Percentiles rank a stretch among this genome's conserved stretches.
phyloP scores from a whole-genome alignment of 1,140 invertebrate species.

The Drosophila sulfurigaster region DNA sequence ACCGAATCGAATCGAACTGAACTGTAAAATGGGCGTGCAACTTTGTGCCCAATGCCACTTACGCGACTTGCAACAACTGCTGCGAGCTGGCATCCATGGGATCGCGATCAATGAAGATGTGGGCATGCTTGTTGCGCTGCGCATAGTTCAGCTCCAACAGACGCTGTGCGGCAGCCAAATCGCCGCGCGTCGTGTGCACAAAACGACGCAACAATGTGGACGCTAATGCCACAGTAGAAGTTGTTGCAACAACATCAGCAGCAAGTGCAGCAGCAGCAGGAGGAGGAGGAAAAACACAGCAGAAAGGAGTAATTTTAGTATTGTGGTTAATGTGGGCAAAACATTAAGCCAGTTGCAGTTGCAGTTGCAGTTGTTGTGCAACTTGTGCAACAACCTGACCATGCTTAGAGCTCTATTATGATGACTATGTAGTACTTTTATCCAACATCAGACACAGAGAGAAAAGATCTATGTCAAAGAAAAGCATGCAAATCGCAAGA shows the following conservation, averaged over 20 bases:
- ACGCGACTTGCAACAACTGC: constrained; percentile 87
- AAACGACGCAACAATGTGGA: constrained; percentile 69
- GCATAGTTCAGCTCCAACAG: constrained; percentile 89
- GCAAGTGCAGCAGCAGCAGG: background rate
- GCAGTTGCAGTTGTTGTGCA: constrained; percentile 36
- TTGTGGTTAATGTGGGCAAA: constrained; percentile 30
- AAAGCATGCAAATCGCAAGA: too few species aligned
- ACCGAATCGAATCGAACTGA: background rate
- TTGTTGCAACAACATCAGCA: constrained; percentile 15
- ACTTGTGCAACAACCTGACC: constrained; percentile 26
- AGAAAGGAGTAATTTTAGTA: constrained; percentile 23
- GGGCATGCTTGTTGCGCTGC: constrained; percentile 87
- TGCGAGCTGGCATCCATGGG: constrained; percentile 86
- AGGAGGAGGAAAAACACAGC: background rate
- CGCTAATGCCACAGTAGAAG: constrained; percentile 33
- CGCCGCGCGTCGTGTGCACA: constrained; percentile 85
- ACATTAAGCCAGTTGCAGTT: constrained; percentile 25
- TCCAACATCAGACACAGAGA: too few species aligned
- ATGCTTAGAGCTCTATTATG: background rate
- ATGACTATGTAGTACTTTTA: background rate
- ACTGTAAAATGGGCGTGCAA: constrained; percentile 2
- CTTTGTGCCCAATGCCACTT: constrained; percentile 53
- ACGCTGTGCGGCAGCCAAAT: constrained; percentile 87
- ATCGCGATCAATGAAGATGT: constrained; percentile 89
- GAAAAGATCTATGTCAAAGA: too few species aligned